These are phyloP conservation scores for Poeciliopsis presidionis DNA, from an alignment of 2,797 vertebrate genomes.

Conservation along the genomic window DNA sequence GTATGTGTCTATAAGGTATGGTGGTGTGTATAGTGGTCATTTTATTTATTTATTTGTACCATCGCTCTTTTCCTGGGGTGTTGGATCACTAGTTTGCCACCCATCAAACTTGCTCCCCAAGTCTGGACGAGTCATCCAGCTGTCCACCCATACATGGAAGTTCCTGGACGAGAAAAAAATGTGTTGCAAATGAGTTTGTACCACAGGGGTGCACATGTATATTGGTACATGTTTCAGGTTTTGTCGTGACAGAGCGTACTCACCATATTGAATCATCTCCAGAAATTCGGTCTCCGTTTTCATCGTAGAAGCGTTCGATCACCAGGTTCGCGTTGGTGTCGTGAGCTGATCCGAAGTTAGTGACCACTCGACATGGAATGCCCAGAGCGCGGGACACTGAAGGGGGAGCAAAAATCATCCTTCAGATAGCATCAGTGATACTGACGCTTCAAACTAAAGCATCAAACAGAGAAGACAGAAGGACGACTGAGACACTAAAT, in stretches of 20 bases:
- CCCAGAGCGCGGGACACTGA: conserved; percentile 85
- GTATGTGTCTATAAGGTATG: neutral
- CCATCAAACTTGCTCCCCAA: conserved; percentile 78
- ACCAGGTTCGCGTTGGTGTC: conserved; percentile 85
- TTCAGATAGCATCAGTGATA: conserved; percentile 10
- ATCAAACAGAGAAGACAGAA: neutral
- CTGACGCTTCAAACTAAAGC: neutral
- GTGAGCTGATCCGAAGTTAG: conserved; percentile 89
- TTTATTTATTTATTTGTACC: conserved; percentile 69
- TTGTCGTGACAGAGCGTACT: neutral
- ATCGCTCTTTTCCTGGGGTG: conserved; percentile 90
- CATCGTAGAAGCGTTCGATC: conserved; percentile 80
- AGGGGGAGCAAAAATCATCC: neutral
- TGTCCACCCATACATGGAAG: conserved; percentile 92
- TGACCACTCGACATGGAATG: conserved; percentile 86
- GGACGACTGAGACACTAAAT: conserved; percentile 14
- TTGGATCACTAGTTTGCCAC: conserved; percentile 90
- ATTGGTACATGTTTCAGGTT: neutral
- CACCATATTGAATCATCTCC: conserved; percentile 80
- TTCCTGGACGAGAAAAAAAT: conserved; percentile 79
- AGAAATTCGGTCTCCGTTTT: conserved; percentile 57
- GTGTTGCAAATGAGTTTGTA: neutral
- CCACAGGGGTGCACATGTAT: neutral
- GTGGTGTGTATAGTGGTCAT: neutral
- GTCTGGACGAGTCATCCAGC: conserved; percentile 89